Evolutionary conservation across 2,888 invertebrate species (phyloP), one percentile per base, ranked within the genome.

Genomic region (Lepeophtheirus nordmannii): DNA sequence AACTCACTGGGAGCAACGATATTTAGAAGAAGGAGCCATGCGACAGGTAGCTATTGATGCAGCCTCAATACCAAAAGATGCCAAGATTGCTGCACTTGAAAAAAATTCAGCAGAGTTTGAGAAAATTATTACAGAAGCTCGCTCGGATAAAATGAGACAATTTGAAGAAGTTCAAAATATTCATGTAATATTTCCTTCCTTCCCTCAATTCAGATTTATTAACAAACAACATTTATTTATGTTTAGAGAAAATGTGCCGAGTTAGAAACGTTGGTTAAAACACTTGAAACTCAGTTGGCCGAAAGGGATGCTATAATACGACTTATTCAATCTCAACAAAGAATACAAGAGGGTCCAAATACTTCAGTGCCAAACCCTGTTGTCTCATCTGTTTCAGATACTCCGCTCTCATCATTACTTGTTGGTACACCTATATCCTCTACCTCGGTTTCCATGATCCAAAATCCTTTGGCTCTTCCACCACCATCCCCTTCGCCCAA

Each of bases 81-180:
- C 86, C 0, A 87, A 87, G 75, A 87, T 88, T 72, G 87, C 88
- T 62, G 87, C 87, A 10, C 75, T 89, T 68, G 87, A 88, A 75
- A 86, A 85, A 74, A 86, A 85, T 3, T 87, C 85, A 68, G 85
- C 86, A 70, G 88, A 89, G 73, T 85, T 86, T 1, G 89, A 89
- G 74, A 84, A 86, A 71, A 77, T 89, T 64, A 88, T 89, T 75
- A 86, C 88, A 0, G 89, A 89, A 75, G 89, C 88, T 9, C 81
- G 89, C 70, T 85, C 82, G 69, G 89, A 90, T 73, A 88, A 89
- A 75, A 84, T 89, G 72, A 82, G 86, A 62, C 89, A 89, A 73
- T 87, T 90, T 86, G 89, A 89, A 74, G 89, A 89, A 73, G 82
- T 89, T 37, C 88, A 89, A 74, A 84, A 10, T 87, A 89, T 22